phyloP scores from a whole-genome alignment of 2,113 vertebrate species.

The Pseudorhombus dupliciocellatus region DNA sequence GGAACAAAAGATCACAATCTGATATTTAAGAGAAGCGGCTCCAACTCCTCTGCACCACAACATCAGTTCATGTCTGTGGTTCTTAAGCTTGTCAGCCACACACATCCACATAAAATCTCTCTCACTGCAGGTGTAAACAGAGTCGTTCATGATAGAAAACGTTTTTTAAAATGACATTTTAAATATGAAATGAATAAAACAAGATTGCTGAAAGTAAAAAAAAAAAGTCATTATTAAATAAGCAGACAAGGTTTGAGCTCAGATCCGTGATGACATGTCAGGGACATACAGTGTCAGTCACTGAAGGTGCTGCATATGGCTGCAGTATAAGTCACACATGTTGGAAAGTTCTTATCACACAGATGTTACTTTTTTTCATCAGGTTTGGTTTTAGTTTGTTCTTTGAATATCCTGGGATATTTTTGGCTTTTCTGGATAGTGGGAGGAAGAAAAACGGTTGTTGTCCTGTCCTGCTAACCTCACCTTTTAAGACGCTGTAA shows the following conservation, averaged over 20 bases:
- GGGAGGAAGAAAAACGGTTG: no score
- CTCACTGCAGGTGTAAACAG: background rate
- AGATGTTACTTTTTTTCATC: no score
- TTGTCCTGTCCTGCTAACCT: no score
- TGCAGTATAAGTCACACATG: no score
- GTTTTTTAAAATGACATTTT: background rate
- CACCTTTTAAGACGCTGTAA: no score
- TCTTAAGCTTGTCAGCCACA: background rate
- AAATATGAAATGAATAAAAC: background rate
- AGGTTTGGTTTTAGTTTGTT: no score
- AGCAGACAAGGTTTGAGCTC: background rate
- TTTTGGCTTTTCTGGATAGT: no score
- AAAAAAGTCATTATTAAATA: background rate
- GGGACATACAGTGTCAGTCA: background rate
- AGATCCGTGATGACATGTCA: background rate
- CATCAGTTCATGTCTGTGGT: background rate
- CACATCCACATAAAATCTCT: background rate
- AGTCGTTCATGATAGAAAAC: background rate
- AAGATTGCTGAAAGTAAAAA: background rate
- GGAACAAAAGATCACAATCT: background rate
- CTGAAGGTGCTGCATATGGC: background rate
- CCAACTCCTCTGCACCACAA: background rate
- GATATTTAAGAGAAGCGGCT: background rate
- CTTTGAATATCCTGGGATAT: no score
- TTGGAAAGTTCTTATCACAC: no score